Percentiles rank a stretch among this genome's conserved stretches.
These are phyloP conservation scores for Mylabris sibirica DNA, from an alignment of 2,888 invertebrate genomes.

Conservation along the genomic window DNA sequence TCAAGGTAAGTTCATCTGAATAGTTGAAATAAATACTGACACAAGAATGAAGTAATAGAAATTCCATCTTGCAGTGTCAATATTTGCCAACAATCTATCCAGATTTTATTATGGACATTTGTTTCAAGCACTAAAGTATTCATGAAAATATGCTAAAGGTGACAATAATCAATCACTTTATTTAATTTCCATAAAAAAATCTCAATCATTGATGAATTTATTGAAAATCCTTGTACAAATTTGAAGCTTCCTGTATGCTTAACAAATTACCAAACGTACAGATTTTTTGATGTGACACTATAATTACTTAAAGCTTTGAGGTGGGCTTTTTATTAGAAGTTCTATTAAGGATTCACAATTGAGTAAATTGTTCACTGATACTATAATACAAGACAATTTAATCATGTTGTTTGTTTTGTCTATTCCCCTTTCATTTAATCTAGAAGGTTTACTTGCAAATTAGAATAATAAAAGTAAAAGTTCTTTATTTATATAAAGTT, in stretches of 20 bases:
- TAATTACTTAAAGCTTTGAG: conserved; percentile 33
- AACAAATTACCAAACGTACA: neutral
- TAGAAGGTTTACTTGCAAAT: neutral
- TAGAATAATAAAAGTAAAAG: neutral
- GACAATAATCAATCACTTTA: neutral
- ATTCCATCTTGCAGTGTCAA: neutral
- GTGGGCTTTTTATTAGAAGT: conserved; percentile 38
- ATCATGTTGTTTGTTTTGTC: neutral
- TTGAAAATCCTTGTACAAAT: neutral
- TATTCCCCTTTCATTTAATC: neutral
- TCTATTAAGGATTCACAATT: conserved; percentile 36
- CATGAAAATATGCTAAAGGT: neutral
- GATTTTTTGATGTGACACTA: too few relatives aligned
- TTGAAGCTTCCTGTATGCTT: neutral
- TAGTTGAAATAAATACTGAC: neutral
- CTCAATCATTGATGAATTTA: neutral
- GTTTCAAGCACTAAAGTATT: neutral
- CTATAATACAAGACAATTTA: neutral
- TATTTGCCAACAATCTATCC: neutral
- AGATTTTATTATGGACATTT: neutral
- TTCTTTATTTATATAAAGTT: neutral
- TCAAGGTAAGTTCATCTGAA: neutral
- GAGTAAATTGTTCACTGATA: conserved; percentile 19
- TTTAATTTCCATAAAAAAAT: neutral
- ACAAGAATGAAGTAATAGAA: neutral